Evolutionary conservation across 2,888 invertebrate species (phyloP), one percentile per base, ranked within the genome.

Genomic region (Pyralis farinalis): DNA sequence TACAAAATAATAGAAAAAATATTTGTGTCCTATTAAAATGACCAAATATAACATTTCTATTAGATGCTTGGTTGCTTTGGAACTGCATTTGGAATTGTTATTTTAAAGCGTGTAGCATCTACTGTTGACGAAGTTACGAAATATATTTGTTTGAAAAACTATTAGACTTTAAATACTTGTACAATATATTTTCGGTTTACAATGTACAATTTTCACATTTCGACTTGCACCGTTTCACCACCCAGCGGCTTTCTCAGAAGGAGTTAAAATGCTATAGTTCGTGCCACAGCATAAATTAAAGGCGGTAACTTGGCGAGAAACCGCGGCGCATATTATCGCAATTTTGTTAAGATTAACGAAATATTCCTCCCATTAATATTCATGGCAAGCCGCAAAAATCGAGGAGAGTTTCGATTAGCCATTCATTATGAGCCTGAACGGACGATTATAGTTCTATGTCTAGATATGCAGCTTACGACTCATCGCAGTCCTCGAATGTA

Each of bases 231-330:
- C 47, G 1, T 33, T 64, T 49, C 43, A 1, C 35, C 37, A 1
- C 2, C 1, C 7, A 1, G 10, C 39, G 40, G 46, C 51, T 68
- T 65, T 73, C 82, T 82, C 62, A 69, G 83, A 86, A 86, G 86
- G 86, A 88, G 87, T 87, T 87, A 87, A 87, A 88, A 87, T 78
- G 80, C 83, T 73, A 87, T 85, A 87, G 87, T 85, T 82, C 88
- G 88, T 88, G 88, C 71, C 68, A 52, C 62, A 50, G 88, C 87
- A 88, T 88, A 88, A 88, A 87, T 88, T 88, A 87, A 63, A 68
- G 63, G 53, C 71, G 66, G 71, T 70, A 76, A 81, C 75, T 80
- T 73, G 71, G 58, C 40, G 59, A 85, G 83, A 78, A 82, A 76
- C 84, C 84, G 75, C 72, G 69, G 72, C 78, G 85, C 86, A 86